A percentile compares a stretch with the other conserved stretches of the same genome.
Conservation (phyloP, 2,113 vertebrate genomes). For the Oxyruncus cristatus region DNA sequence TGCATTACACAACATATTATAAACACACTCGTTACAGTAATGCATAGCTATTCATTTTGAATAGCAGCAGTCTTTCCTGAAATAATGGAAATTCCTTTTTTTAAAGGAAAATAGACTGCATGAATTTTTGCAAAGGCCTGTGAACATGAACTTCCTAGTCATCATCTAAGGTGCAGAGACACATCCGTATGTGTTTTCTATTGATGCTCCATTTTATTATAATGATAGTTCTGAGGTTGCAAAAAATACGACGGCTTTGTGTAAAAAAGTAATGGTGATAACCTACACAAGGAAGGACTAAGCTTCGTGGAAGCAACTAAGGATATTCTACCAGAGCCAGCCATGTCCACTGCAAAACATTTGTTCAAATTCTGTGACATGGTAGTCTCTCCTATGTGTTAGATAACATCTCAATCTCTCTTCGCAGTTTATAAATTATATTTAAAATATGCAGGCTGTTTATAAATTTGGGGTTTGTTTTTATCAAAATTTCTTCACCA, state of each 20-base stretch:
- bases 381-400: background rate
- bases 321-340: background rate
- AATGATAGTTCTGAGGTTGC: background rate
- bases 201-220: background rate
- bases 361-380: background rate
- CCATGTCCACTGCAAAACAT: background rate
- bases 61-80: background rate
- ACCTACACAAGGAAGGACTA: background rate
- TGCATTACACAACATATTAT: background rate
- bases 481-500: background rate
- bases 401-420: background rate
- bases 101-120: background rate
- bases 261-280: background rate
- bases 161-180: background rate
- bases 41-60: background rate
- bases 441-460: background rate
- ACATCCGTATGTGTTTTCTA: background rate
- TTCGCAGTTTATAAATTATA: background rate
- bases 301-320: background rate
- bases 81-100: background rate
- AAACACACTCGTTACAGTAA: background rate
- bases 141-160: background rate
- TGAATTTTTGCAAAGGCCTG: background rate
- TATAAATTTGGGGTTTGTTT: background rate
- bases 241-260: background rate